Base-by-base conservation (phyloP, 2,797 vertebrate genomes). In the Lithobates sylvaticus region DNA sequence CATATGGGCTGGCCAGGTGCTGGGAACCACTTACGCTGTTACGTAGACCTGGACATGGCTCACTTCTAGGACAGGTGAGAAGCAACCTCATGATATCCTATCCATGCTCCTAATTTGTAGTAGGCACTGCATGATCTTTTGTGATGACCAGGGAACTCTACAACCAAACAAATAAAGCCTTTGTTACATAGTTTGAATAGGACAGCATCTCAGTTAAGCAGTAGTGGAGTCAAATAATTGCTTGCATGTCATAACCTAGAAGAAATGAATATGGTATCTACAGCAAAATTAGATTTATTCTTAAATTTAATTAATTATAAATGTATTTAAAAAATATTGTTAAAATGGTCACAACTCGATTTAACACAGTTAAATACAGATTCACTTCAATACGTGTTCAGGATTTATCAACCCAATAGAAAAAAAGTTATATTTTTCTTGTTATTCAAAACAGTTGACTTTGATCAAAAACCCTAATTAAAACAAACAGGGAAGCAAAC, bases 381-480 rank as follows among this genome's bases (percentile, higher is more conserved):
- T 21, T 58, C 5, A 58, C 21, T 23, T 61, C 0, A 12, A 23
- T 61, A 61, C 1, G 6, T n/a, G 54, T 5, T 54, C 3, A 54
- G 16, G 15, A 54, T 54, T 54, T 54, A 54, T 54, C 16, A 54
- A 54, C 16, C 47, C 21, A 54, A 18, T 2, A 61, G 23, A 6
- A 61, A 61, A 61, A 61, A 61, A 23, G 10, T 54, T 54, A 5
- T 8, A 61, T 61, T 61, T 61, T 18, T 61, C 54, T 61, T 61
- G 54, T 61, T 18, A 23, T 81, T 29, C 26, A 26, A 61, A 73
- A 74, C 12, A 64, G 13, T 36, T n/a, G 8, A 81, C 3, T 32
- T 39, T 16, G 50, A 76, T 90, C 91, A 93, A 91, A 92, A 91
- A 92, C 90, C 91, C 90, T 92, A 90, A 91, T 94, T 92, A 92